Conservation (phyloP, 2,113 vertebrate genomes). For the Xenopus tropicalis region UCB_Xtro_10.0 CM004447.2:88426501-88427000, state of each 20-base stretch:
- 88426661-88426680: too few species aligned
- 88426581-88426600: too few species aligned
- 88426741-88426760: slow-evolving; percentile 38
- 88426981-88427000: slow-evolving; percentile 3
- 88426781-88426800: slow-evolving; percentile 32
- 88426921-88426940: background rate
- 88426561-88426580: too few species aligned
- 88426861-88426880: slow-evolving; percentile 23
- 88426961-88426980: slow-evolving; percentile 13
- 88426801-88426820: slow-evolving; percentile 39
- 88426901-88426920: slow-evolving; percentile 26
- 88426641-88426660: too few species aligned
- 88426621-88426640: too few species aligned
- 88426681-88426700: slow-evolving; percentile 26
- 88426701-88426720: slow-evolving; percentile 13
- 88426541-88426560: too few species aligned
- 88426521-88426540: too few species aligned
- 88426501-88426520: too few species aligned
- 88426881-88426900: slow-evolving; percentile 19
- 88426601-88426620: too few species aligned
- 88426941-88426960: slow-evolving; percentile 29
- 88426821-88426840: slow-evolving; percentile 34
- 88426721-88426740: slow-evolving; percentile 43
- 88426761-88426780: slow-evolving; percentile 40
- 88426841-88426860: slow-evolving; percentile 36